A percentile compares a stretch with the other conserved stretches of the same genome.
These are phyloP conservation scores for Aleiodes testaceus DNA, from an alignment of 2,888 invertebrate genomes.

Conservation along the genomic window DNA sequence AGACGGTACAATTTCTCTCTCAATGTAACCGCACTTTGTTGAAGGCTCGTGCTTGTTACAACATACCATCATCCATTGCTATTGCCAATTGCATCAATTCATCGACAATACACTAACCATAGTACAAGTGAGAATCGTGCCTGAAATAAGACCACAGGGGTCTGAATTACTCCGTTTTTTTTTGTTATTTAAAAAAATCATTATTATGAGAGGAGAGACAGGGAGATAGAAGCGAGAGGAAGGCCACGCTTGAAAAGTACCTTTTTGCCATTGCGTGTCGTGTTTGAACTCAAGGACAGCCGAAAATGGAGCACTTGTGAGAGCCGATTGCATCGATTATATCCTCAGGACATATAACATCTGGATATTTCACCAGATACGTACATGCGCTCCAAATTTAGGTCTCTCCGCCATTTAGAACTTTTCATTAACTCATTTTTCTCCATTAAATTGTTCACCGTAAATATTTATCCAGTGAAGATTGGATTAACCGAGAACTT, in stretches of 20 bases:
- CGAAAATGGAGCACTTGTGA: conserved; percentile 53
- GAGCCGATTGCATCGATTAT: conserved; percentile 39
- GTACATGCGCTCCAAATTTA: neutral
- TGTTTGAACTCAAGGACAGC: conserved; percentile 41
- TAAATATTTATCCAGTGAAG: no score
- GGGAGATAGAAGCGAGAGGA: neutral
- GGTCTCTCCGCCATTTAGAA: neutral
- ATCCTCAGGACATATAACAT: conserved; percentile 2
- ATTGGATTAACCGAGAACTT: no score
- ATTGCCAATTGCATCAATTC: conserved; percentile 7
- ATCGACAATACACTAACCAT: neutral
- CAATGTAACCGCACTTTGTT: conserved; percentile 5
- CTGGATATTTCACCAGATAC: conserved; percentile 25
- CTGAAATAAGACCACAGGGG: neutral
- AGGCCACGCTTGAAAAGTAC: no score
- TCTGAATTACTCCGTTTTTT: neutral
- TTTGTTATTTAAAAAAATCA: neutral
- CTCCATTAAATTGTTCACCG: no score
- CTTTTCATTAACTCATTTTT: no score
- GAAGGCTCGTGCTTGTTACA: conserved; percentile 6
- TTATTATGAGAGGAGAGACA: neutral
- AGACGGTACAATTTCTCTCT: conserved; percentile 9
- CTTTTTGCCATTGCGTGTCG: conserved; percentile 24
- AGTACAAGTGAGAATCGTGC: neutral
- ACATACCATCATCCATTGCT: conserved; percentile 6